These are phyloP conservation scores for Callipepla squamata DNA, from an alignment of 2,113 vertebrate genomes.

Conservation along the genomic window DNA sequence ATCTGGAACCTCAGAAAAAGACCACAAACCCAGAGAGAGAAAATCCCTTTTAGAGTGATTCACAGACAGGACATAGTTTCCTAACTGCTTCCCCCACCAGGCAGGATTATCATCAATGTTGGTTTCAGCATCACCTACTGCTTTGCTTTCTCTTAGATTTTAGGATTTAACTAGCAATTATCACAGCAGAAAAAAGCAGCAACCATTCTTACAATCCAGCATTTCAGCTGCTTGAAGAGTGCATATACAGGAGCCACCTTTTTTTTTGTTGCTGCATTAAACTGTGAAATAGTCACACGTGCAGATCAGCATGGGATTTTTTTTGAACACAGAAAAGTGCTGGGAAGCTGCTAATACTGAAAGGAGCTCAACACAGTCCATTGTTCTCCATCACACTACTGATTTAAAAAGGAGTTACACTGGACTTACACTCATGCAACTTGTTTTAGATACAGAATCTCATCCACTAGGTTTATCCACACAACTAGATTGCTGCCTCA, in stretches of 20 bases:
- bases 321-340: neutral
- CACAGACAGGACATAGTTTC: neutral
- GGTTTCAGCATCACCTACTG: neutral
- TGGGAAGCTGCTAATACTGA: neutral
- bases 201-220: neutral
- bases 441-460: neutral
- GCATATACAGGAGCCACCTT: neutral
- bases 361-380: neutral
- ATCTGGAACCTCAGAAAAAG: neutral
- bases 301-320: rapidly evolving
- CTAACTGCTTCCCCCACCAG: neutral
- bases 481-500: neutral
- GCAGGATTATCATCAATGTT: neutral
- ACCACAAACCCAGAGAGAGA: neutral
- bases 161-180: neutral
- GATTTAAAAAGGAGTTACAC: neutral
- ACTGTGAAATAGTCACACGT: neutral
- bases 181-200: neutral
- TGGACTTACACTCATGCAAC: neutral
- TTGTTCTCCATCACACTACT: neutral
- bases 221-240: neutral
- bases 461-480: neutral
- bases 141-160: neutral
- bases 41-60: neutral
- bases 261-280: neutral